Conservation (phyloP, 2,888 invertebrate species). For the Achlya flavicornis region DNA sequence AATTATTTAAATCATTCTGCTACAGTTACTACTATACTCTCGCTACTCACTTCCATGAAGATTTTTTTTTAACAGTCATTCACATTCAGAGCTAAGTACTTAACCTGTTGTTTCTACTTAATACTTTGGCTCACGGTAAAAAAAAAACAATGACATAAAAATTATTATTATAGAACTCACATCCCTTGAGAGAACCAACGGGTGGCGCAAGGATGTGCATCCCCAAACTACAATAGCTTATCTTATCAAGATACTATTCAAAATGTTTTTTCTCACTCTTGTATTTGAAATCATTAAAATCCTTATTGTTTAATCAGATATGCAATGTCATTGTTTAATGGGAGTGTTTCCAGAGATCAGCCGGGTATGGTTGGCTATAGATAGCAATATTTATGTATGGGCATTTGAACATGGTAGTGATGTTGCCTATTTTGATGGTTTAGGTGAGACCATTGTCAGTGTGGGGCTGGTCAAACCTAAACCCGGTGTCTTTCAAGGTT, state of each 20-base stretch:
- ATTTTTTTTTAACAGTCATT: too few relatives aligned
- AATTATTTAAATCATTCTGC: too few relatives aligned
- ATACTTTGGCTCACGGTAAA: too few relatives aligned
- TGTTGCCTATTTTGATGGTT: slow-evolving; percentile 97
- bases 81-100: neutral
- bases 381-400: slow-evolving; percentile 99
- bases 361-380: slow-evolving; percentile 98
- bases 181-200: too few relatives aligned
- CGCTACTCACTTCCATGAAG: neutral
- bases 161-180: too few relatives aligned
- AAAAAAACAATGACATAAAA: too few relatives aligned
- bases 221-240: too few relatives aligned
- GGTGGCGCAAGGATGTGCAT: too few relatives aligned
- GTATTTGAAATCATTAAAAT: neutral
- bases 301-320: slow-evolving; percentile 83
- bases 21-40: too few relatives aligned
- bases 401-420: slow-evolving; percentile 97
- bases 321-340: slow-evolving; percentile 98
- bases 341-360: slow-evolving; percentile 98
- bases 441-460: slow-evolving; percentile 96
- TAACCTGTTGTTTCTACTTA: too few relatives aligned
- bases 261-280: neutral
- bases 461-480: slow-evolving; percentile 96
- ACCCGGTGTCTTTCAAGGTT: slow-evolving; percentile 93
- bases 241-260: too few relatives aligned